These are phyloP conservation scores for Antechinus flavipes DNA, from an alignment of 2,113 vertebrate species.

Conservation along the genomic window DNA sequence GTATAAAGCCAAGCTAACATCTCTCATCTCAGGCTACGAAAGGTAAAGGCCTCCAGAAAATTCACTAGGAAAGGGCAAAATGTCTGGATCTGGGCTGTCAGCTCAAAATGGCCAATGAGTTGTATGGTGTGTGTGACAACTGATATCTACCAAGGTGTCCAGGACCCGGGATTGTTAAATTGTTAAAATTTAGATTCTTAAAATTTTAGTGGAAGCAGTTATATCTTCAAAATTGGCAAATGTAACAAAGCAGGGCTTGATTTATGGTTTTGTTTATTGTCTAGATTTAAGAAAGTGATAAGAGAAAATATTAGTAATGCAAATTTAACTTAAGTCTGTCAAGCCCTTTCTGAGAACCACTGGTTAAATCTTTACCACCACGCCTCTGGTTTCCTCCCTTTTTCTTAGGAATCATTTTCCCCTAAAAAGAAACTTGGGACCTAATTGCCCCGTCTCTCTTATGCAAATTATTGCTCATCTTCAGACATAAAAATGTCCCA, in stretches of 20 bases:
- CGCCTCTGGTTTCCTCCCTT: neutral
- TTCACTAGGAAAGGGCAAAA: neutral
- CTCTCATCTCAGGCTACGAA: neutral
- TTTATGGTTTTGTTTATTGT: neutral
- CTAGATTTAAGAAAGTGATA: neutral
- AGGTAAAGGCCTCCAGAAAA: neutral
- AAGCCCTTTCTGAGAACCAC: too few relatives aligned
- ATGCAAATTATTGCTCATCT: neutral
- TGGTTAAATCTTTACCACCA: neutral
- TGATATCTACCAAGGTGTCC: neutral
- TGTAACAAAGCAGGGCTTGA: neutral
- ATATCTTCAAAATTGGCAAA: neutral
- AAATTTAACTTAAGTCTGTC: neutral
- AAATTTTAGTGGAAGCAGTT: neutral
- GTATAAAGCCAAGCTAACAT: neutral
- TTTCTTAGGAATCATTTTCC: neutral
- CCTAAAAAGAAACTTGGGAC: neutral
- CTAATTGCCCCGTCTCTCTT: neutral
- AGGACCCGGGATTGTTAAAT: neutral
- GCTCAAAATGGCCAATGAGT: accelerated
- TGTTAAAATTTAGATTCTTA: neutral
- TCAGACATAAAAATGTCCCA: neutral
- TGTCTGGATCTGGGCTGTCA: neutral
- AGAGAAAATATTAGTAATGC: neutral
- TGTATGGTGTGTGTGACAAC: neutral